These are phyloP conservation scores for Drosophila neotestacea DNA, from an alignment of 2,888 invertebrate genomes.

Conservation along the genomic window DNA sequence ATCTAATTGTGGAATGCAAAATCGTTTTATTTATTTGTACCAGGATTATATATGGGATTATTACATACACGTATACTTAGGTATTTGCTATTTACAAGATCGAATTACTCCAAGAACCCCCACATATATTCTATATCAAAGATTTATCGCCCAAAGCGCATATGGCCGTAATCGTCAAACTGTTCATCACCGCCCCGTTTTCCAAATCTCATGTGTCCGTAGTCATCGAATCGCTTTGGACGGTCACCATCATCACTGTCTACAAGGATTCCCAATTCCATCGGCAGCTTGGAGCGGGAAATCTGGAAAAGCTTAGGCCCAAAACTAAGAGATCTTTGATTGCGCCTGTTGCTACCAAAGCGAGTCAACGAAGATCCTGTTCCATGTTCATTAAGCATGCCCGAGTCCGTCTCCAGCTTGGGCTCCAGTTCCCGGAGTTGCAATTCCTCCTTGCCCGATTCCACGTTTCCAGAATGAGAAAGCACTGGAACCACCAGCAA, in stretches of 20 bases:
- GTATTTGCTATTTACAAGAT: slow-evolving; percentile 43
- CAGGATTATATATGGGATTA: slow-evolving; percentile 9
- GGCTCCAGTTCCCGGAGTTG: slow-evolving; percentile 48
- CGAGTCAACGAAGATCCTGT: slow-evolving; percentile 19
- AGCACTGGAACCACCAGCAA: slow-evolving; percentile 21
- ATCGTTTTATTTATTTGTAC: slow-evolving; percentile 33
- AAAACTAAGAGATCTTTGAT: slow-evolving; percentile 68
- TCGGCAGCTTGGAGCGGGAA: slow-evolving; percentile 81
- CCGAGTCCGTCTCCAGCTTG: slow-evolving; percentile 50
- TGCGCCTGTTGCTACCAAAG: slow-evolving; percentile 55
- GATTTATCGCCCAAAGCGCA: slow-evolving; percentile 87
- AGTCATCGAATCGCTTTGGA: slow-evolving; percentile 89
- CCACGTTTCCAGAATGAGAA: slow-evolving; percentile 43
- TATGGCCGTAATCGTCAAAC: slow-evolving; percentile 91
- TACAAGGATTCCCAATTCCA: slow-evolving; percentile 82
- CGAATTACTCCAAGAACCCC: slow-evolving; percentile 1
- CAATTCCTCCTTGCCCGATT: slow-evolving; percentile 52
- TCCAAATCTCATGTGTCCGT: slow-evolving; percentile 89
- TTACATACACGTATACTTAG: background rate
- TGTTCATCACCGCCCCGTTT: slow-evolving; percentile 88
- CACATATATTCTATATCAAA: background rate
- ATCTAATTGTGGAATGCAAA: slow-evolving; percentile 37
- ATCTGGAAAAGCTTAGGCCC: slow-evolving; percentile 69
- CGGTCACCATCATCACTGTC: slow-evolving; percentile 82
- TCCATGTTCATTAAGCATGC: slow-evolving; percentile 16